Evolutionary conservation across 1,140 invertebrate genomes (phyloP).

Genomic region (Spodoptera litura): DNA sequence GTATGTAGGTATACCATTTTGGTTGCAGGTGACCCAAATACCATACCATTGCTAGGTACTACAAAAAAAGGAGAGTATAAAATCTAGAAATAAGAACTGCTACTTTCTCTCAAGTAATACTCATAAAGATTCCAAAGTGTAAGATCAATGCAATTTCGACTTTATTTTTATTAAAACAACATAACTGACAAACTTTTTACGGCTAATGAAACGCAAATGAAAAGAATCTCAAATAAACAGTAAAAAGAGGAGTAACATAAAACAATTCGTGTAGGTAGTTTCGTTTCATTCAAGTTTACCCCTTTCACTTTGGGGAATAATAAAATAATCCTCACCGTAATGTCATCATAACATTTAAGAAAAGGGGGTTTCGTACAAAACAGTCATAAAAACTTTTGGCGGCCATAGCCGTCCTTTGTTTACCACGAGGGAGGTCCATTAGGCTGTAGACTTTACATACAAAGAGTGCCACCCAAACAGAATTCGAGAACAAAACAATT

Average conservation of each 20-base stretch:
- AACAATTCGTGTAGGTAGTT: conserved; percentile 12
- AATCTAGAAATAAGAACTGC: no score
- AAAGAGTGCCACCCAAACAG: conserved; percentile 30
- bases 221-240: background rate
- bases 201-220: background rate
- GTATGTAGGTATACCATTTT: no score
- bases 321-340: conserved; percentile 25
- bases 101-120: no score
- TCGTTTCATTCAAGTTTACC: conserved; percentile 14
- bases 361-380: conserved; percentile 12
- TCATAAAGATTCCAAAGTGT: no score
- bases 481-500: conserved; percentile 21
- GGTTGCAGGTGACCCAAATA: no score
- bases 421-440: conserved; percentile 1
- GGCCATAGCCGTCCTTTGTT: conserved; percentile 8
- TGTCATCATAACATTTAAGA: conserved; percentile 38
- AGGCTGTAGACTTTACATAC: conserved; percentile 29
- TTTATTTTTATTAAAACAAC: no score
- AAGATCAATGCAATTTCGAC: no score
- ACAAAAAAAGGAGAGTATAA: no score
- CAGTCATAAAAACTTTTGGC: conserved; percentile 26
- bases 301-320: conserved; percentile 25
- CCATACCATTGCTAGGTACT: no score
- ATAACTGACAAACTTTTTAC: no score
- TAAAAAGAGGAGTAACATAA: conserved; percentile 1